These are phyloP conservation scores for Rhyacophila brunnea DNA, from an alignment of 1,140 invertebrate genomes.

Conservation along the genomic window DNA sequence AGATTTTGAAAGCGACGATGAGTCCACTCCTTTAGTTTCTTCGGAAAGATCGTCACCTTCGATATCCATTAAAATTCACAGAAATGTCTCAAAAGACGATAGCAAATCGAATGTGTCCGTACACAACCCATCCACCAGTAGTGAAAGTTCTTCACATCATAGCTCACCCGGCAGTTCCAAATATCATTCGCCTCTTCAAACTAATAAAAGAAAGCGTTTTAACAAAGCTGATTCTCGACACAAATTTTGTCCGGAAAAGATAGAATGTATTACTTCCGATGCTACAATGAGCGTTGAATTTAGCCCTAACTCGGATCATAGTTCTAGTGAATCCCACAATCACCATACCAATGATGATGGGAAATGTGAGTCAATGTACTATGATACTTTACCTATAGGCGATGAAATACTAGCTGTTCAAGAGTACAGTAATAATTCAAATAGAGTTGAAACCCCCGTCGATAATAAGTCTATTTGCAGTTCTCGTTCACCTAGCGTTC, in stretches of 20 bases:
- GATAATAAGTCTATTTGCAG: conserved; percentile 10
- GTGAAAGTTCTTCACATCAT: conserved; percentile 15
- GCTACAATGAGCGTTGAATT: conserved; percentile 29
- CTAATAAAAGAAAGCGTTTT: conserved; percentile 8
- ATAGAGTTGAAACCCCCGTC: conserved; percentile 7
- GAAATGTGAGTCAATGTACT: conserved; percentile 18
- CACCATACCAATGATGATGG: conserved; percentile 14
- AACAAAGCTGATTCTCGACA: conserved; percentile 10
- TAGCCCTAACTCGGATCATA: conserved; percentile 26
- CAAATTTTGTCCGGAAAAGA: conserved; percentile 22
- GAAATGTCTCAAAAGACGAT: conserved; percentile 17
- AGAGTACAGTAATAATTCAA: conserved; percentile 11
- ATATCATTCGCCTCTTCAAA: conserved; percentile 22
- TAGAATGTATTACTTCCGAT: conserved; percentile 28
- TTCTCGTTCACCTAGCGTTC: conserved; percentile 37
- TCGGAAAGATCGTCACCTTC: conserved; percentile 31
- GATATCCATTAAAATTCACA: conserved; percentile 21
- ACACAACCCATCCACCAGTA: conserved; percentile 9
- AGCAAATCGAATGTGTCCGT: background rate
- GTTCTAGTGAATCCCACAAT: conserved; percentile 16
- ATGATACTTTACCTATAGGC: conserved; percentile 13
- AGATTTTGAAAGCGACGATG: conserved; percentile 56
- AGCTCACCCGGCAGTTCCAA: conserved; percentile 15
- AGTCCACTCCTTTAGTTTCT: conserved; percentile 62
- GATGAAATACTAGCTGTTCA: conserved; percentile 6